phyloP scores from a whole-genome alignment of 2,888 invertebrate species.

The Clitarchus hookeri region DNA sequence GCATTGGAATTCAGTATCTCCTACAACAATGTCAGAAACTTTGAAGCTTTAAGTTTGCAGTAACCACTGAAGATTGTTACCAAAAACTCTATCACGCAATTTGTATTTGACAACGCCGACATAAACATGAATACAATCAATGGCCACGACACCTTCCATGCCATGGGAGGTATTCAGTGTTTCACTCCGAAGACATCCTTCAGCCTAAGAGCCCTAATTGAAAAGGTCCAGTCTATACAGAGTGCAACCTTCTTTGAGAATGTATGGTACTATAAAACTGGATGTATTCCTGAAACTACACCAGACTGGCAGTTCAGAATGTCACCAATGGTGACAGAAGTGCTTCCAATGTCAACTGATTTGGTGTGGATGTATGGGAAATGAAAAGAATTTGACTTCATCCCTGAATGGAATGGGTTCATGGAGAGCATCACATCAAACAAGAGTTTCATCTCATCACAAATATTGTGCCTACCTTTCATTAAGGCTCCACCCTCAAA shows the following conservation, averaged over 20 bases:
- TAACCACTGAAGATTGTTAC: not conserved
- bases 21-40: not conserved
- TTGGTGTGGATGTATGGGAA: not conserved
- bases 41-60: not conserved
- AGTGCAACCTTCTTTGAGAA: not conserved
- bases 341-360: not conserved
- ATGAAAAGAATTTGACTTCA: not conserved
- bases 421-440: not conserved
- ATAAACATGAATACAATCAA: slow-evolving; percentile 19
- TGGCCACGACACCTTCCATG: too few species aligned
- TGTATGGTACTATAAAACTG: not conserved
- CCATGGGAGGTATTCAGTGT: slow-evolving; percentile 22
- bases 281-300: not conserved
- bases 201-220: not conserved
- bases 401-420: slow-evolving; percentile 15
- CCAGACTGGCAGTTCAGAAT: not conserved
- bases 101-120: slow-evolving; percentile 24
- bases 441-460: not conserved
- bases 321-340: not conserved
- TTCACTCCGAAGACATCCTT: not conserved
- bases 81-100: not conserved
- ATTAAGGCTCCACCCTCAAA: not conserved
- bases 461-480: slow-evolving; percentile 12
- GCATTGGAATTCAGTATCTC: not conserved
- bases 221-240: not conserved